phyloP scores from a whole-genome alignment of 2,888 invertebrate species.

The Thumatha senex region DNA sequence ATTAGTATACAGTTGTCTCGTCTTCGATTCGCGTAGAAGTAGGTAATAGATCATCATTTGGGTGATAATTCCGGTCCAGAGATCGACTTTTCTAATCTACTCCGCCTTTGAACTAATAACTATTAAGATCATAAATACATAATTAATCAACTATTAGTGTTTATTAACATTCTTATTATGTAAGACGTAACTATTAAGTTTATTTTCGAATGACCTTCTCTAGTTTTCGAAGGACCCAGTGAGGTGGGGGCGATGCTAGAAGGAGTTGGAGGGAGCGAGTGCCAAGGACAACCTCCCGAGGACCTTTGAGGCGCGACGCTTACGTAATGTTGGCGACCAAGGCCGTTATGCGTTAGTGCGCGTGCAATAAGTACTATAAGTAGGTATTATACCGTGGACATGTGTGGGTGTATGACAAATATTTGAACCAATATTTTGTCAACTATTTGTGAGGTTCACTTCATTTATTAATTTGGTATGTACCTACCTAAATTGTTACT shows the following conservation, averaged over 20 bases:
- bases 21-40: too few species aligned
- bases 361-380: slow-evolving; percentile 39
- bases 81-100: too few species aligned
- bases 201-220: slow-evolving; percentile 33
- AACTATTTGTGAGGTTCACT: slow-evolving; percentile 2
- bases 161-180: slow-evolving; percentile 44
- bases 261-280: slow-evolving; percentile 27
- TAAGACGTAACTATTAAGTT: not conserved
- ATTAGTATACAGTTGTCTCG: too few species aligned
- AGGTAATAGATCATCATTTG: too few species aligned
- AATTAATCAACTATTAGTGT: slow-evolving; percentile 24
- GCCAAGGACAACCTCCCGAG: slow-evolving; percentile 53
- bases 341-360: slow-evolving; percentile 47
- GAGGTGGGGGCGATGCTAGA: slow-evolving; percentile 21
- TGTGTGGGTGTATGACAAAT: slow-evolving; percentile 10
- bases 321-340: slow-evolving; percentile 63
- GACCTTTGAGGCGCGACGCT: slow-evolving; percentile 67
- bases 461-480: too few species aligned
- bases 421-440: slow-evolving; percentile 13
- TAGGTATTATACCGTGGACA: slow-evolving; percentile 5
- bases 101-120: too few species aligned
- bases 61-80: too few species aligned
- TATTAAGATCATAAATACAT: too few species aligned
- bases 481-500: not conserved
- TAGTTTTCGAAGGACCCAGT: slow-evolving; percentile 41